Evolutionary conservation across 2,888 invertebrate species (phyloP).

Genomic region (Copidosoma aretas): DNA sequence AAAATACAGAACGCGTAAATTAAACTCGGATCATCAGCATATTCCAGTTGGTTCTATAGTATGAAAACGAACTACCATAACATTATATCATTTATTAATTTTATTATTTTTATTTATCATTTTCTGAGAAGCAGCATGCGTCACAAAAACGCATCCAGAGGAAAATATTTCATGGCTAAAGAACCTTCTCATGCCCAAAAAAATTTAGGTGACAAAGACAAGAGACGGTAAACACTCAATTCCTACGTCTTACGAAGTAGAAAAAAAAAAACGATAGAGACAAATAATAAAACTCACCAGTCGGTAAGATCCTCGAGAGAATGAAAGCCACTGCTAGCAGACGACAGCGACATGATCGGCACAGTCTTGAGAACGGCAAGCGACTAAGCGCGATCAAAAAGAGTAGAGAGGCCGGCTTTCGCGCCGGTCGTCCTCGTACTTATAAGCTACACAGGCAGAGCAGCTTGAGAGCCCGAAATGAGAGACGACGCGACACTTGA

Average conservation of each 20-base stretch:
- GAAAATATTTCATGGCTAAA: not conserved
- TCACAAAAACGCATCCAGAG: not conserved
- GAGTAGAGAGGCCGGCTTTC: not conserved
- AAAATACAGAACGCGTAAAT: no score
- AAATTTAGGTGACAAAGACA: not conserved
- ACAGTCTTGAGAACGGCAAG: slow-evolving; percentile 8
- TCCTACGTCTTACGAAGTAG: not conserved
- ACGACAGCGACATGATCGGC: slow-evolving; percentile 47
- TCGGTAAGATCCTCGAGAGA: slow-evolving; percentile 46
- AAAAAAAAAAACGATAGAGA: no score
- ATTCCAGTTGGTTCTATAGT: no score
- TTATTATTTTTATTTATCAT: no score
- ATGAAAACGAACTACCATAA: no score
- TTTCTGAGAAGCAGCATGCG: not conserved
- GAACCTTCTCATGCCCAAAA: not conserved
- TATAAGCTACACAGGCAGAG: not conserved
- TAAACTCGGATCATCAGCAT: no score
- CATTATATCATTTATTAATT: no score
- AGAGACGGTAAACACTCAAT: not conserved
- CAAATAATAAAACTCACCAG: slow-evolving; percentile 39
- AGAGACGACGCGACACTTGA: not conserved
- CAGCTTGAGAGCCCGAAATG: not conserved
- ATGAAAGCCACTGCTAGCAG: slow-evolving; percentile 47
- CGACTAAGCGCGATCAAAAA: slow-evolving; percentile 12
- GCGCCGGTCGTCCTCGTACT: not conserved